Percentiles rank a stretch among this genome's conserved stretches.
Conservation (phyloP, 2,888 invertebrate genomes). For the Apotomis turbidana region DNA sequence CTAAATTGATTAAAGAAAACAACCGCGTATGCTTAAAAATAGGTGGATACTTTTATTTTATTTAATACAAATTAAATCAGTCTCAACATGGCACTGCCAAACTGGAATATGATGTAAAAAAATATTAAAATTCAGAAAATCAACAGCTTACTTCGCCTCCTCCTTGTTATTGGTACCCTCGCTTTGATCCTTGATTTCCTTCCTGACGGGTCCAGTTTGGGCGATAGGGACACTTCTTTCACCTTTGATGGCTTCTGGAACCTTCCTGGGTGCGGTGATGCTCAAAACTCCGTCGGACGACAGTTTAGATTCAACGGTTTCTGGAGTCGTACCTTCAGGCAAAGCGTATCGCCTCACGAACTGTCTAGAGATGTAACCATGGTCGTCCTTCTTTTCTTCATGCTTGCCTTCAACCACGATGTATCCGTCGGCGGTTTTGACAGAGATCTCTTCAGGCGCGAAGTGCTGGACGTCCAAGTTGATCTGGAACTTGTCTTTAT, state of each 20-base stretch:
- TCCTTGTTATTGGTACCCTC: slow-evolving; percentile 38
- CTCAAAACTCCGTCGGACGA: slow-evolving; percentile 89
- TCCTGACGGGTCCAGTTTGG: slow-evolving; percentile 65
- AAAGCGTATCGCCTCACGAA: slow-evolving; percentile 88
- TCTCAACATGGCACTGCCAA: slow-evolving; percentile 51
- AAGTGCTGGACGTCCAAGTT: slow-evolving; percentile 90
- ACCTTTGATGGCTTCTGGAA: slow-evolving; percentile 54
- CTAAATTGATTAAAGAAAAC: slow-evolving; percentile 5
- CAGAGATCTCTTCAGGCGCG: slow-evolving; percentile 88
- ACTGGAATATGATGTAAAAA: slow-evolving; percentile 43
- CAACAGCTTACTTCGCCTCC: slow-evolving; percentile 2
- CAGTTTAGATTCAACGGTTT: slow-evolving; percentile 86
- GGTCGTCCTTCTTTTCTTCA: slow-evolving; percentile 88
- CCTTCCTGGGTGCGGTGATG: slow-evolving; percentile 83
- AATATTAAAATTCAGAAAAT: neutral
- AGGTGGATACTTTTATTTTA: neutral
- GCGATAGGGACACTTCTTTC: slow-evolving; percentile 61
- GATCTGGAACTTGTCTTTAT: slow-evolving; percentile 85
- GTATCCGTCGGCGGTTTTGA: slow-evolving; percentile 87
- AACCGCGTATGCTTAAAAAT: slow-evolving; percentile 1
- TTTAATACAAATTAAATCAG: slow-evolving; percentile 48
- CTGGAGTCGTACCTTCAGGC: slow-evolving; percentile 87
- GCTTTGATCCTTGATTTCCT: slow-evolving; percentile 58
- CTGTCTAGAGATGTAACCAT: slow-evolving; percentile 88
- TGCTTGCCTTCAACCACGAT: slow-evolving; percentile 90